phyloP scores from a whole-genome alignment of 2,797 vertebrate genomes.

The Tauraco hartlaubi region DNA sequence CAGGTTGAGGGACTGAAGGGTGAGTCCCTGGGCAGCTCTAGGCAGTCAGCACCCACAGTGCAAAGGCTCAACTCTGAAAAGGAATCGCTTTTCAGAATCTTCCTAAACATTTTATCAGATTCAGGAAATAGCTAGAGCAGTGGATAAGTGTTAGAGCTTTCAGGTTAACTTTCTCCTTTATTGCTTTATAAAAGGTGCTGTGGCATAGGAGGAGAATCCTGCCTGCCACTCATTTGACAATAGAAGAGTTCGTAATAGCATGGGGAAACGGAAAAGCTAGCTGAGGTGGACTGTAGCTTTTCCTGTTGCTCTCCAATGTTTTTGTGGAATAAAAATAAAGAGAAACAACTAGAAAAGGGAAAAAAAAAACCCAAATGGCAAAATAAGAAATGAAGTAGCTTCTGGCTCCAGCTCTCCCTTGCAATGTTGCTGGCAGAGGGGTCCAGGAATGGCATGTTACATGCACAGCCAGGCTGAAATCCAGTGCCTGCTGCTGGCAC shows the following conservation, averaged over 20 bases:
- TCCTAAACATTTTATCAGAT: background rate
- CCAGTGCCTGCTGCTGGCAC: rapidly evolving
- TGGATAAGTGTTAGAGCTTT: background rate
- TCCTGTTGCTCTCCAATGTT: background rate
- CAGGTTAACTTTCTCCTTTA: background rate
- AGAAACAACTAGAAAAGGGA: rapidly evolving
- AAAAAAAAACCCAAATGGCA: background rate
- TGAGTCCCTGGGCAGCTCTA: background rate
- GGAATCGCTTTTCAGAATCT: background rate
- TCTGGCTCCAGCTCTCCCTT: background rate
- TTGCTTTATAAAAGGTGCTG: background rate
- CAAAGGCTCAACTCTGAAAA: background rate
- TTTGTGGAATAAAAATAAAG: background rate
- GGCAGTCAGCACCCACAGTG: background rate
- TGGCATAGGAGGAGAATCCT: background rate
- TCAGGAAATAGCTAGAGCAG: background rate
- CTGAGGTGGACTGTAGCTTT: no score
- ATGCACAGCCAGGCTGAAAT: background rate
- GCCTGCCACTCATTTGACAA: background rate
- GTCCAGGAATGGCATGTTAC: background rate
- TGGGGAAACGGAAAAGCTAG: background rate
- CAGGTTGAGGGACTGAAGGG: background rate
- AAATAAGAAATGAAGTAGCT: background rate
- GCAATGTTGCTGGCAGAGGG: no score
- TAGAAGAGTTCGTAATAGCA: background rate